A percentile compares a stretch with the other conserved stretches of the same genome.
Evolutionary conservation across 2,113 vertebrate genomes (phyloP).

Genomic region (Pangasianodon gigas): DNA sequence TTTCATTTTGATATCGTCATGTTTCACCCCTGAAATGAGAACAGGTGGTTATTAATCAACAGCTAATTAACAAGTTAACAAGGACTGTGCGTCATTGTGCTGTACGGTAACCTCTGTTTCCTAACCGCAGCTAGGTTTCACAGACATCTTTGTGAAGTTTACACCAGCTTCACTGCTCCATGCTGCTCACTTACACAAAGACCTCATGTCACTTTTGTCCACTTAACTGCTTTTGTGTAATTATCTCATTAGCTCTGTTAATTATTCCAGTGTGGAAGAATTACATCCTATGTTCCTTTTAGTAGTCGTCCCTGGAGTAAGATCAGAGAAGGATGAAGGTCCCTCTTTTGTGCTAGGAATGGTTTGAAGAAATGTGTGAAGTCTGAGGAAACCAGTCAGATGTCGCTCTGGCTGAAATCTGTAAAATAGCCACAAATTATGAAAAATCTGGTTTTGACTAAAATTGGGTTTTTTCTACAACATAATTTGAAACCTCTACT

Average conservation of each 20-base stretch:
- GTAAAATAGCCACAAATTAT: neutral
- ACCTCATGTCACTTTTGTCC: neutral
- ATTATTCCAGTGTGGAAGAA: slow-evolving; percentile 5
- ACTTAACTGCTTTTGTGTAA: slow-evolving; percentile 7
- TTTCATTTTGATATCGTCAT: neutral
- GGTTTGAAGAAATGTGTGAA: neutral
- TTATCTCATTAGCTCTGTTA: slow-evolving; percentile 4
- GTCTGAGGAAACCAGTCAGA: neutral
- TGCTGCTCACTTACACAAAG: slow-evolving; percentile 10
- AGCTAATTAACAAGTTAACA: slow-evolving; percentile 7
- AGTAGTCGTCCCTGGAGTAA: neutral
- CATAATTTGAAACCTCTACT: neutral
- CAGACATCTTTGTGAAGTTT: neutral
- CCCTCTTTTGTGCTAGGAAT: neutral
- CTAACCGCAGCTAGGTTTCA: neutral
- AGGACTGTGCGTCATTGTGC: neutral
- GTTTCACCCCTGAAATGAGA: neutral
- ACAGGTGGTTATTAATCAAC: neutral
- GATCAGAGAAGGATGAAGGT: neutral
- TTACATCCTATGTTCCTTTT: neutral
- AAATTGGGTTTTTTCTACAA: neutral
- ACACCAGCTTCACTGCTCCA: slow-evolving; percentile 1
- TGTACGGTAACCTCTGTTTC: neutral
- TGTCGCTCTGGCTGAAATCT: neutral
- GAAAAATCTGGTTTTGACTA: neutral